These are phyloP conservation scores for Tenthredo notha DNA, from an alignment of 2,888 invertebrate species.

Conservation along the genomic window DNA sequence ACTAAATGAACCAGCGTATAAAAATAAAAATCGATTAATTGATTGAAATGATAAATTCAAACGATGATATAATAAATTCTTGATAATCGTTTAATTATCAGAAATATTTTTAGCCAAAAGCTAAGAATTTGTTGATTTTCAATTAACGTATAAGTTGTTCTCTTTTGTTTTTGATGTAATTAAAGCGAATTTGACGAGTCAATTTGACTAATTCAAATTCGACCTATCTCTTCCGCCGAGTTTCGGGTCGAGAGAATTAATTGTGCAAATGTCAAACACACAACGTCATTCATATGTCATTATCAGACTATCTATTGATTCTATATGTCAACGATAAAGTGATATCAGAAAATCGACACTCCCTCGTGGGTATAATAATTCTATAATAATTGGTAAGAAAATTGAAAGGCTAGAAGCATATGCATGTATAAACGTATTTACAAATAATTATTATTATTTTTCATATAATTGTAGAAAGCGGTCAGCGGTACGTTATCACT, in stretches of 20 bases:
- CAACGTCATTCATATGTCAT: not conserved
- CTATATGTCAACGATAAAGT: not conserved
- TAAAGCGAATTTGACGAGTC: not conserved
- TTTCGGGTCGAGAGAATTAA: not conserved
- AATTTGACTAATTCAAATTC: not conserved
- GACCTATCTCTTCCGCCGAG: not conserved
- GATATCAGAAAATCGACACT: not conserved
- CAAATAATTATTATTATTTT: not conserved
- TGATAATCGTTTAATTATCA: not conserved
- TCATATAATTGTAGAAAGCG: not conserved
- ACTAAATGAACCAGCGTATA: not conserved
- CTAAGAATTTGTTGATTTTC: not conserved
- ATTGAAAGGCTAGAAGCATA: not conserved
- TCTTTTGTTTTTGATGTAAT: not conserved
- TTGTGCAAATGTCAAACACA: conserved; percentile 29
- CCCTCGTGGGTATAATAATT: conserved; percentile 15
- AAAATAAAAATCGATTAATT: not conserved
- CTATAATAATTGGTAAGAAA: not conserved
- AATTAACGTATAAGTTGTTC: not conserved
- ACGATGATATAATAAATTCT: not conserved
- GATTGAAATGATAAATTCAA: not conserved
- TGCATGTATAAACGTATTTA: not conserved
- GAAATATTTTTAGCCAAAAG: not conserved
- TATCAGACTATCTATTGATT: conserved; percentile 14
- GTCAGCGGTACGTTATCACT: not conserved